Percentiles rank a stretch among this genome's conserved stretches.
phyloP scores from a whole-genome alignment of 2,797 vertebrate species.

The Glossophaga mutica region DNA sequence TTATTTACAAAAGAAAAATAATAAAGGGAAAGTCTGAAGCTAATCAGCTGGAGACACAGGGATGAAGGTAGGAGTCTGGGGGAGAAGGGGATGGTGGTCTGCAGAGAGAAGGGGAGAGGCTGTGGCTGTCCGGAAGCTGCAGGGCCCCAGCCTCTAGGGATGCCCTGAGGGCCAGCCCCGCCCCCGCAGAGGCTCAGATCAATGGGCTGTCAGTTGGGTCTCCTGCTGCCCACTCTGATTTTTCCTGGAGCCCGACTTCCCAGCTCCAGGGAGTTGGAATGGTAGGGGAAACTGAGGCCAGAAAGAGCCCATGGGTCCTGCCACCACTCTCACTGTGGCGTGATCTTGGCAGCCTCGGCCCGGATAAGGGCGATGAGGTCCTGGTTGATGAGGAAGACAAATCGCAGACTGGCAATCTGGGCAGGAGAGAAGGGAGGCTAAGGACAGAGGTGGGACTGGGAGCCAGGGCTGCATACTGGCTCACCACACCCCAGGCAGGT shows the following conservation, averaged over 20 bases:
- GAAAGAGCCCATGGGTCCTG: neutral
- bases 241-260: constrained; percentile 33
- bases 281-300: constrained; percentile 7
- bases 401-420: constrained; percentile 95
- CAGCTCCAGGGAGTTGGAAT: constrained; percentile 16
- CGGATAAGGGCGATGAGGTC: constrained; percentile 96
- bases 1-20: constrained; percentile 75
- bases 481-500: accelerated
- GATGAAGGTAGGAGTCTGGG: neutral
- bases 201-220: neutral
- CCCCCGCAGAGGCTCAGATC: constrained; percentile 35
- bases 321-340: constrained; percentile 86
- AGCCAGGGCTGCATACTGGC: neutral
- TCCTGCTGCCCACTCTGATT: neutral
- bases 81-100: neutral
- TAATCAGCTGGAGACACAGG: constrained; percentile 37
- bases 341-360: constrained; percentile 96
- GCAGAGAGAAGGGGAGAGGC: neutral
- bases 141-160: constrained; percentile 31
- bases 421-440: neutral
- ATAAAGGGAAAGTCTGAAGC: constrained; percentile 53
- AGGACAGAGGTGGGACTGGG: constrained; percentile 70
- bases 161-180: neutral
- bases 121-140: constrained; percentile 46
- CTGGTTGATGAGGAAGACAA: constrained; percentile 97